Conservation (phyloP, 2,113 vertebrate species). For the Origma solitaria region DNA sequence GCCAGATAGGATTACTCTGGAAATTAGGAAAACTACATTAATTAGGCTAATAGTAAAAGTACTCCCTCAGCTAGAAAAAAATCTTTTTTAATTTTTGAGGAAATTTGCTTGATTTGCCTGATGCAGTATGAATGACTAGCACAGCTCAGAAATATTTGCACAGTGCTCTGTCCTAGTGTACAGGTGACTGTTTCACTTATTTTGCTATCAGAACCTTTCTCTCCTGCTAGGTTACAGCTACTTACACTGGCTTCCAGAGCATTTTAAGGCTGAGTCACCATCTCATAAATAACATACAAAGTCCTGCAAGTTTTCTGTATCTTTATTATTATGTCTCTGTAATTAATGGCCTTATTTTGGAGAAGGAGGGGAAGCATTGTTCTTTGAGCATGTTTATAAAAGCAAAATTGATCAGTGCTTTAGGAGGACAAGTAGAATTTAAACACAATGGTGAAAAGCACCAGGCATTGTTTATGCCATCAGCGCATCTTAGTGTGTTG, state of each 20-base stretch:
- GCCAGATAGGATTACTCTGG: background rate
- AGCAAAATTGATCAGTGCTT: background rate
- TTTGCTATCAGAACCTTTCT: background rate
- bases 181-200: background rate
- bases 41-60: background rate
- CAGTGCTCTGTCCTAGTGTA: background rate
- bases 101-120: background rate
- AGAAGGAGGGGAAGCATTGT: background rate
- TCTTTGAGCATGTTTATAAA: background rate
- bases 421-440: background rate
- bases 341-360: background rate
- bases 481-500: background rate
- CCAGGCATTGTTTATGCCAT: background rate
- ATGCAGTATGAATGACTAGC: background rate
- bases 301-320: background rate
- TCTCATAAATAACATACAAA: background rate
- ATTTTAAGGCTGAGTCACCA: conserved; percentile 7
- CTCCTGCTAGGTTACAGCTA: background rate
- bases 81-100: background rate
- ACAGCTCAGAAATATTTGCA: background rate
- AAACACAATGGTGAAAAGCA: background rate
- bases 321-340: background rate
- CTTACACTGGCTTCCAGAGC: background rate
- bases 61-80: background rate
- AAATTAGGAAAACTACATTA: background rate